Percentiles rank a stretch among this genome's conserved stretches.
Conservation (phyloP, 2,113 vertebrate species). For the Malurus elegans region DNA sequence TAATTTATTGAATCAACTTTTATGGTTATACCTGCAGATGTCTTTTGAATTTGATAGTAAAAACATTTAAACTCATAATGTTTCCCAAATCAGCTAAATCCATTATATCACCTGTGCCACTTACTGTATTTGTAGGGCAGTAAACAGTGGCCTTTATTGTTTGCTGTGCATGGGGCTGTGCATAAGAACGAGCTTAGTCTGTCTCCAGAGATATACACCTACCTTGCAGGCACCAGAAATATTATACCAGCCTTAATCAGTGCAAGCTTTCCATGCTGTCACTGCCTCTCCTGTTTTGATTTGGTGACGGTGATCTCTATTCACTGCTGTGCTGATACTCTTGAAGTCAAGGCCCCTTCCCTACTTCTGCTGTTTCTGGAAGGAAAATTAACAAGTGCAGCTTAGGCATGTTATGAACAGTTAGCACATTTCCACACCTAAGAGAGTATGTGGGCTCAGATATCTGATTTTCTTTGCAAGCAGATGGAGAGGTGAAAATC, state of each 20-base stretch:
- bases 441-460: background rate
- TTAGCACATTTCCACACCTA: conserved; percentile 24
- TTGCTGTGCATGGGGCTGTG: background rate
- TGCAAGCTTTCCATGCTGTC: conserved; percentile 23
- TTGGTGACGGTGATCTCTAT: background rate
- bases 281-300: background rate
- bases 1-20: conserved; percentile 17
- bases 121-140: conserved; percentile 33
- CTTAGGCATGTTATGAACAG: conserved; percentile 45
- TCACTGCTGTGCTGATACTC: conserved; percentile 21
- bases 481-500: conserved; percentile 42
- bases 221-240: conserved; percentile 49
- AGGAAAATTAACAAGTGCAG: background rate
- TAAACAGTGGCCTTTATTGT: conserved; percentile 53
- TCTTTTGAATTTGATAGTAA: conserved; percentile 45
- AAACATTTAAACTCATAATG: conserved; percentile 21
- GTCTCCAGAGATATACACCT: conserved; percentile 23
- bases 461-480: conserved; percentile 8
- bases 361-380: background rate
- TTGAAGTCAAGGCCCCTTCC: background rate
- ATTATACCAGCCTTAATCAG: conserved; percentile 30
- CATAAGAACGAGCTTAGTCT: background rate
- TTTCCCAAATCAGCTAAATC: conserved; percentile 38
- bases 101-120: conserved; percentile 41
- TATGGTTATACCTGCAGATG: conserved; percentile 29